Evolutionary conservation across 2,888 invertebrate species (phyloP), one percentile per base, ranked within the genome.

Genomic region (Drosophila koepferae): DNA sequence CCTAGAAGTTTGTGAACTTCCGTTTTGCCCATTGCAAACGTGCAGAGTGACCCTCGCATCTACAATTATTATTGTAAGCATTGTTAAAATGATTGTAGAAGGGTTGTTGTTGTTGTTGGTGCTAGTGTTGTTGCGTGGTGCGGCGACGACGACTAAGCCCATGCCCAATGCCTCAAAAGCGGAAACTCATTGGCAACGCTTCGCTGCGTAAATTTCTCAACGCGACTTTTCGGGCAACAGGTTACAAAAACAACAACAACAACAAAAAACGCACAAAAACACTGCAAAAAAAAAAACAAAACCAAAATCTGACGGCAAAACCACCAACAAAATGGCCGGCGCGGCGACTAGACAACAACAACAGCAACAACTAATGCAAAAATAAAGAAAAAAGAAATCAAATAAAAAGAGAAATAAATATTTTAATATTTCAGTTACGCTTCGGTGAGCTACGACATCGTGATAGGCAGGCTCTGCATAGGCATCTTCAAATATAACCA

Each of bases 151-250:
- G 72, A 82, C 81, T 87, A 85, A 87, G 85, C 86, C 80, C 77
- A 80, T 72, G 75, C 77, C 86, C 83, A 77, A 78, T 76, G 76
- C 77, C 81, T 79, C 75, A 79, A 82, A 87, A 90, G 85, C 91
- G 92, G 93, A 92, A 93, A 92, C 89, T 90, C 91, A 92, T 92
- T 91, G 90, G 92, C 83, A 91, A 92, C 92, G 92, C 92, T 92
- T 91, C 92, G 92, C 83, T 92, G 92, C 82, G 81, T 88, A 84
- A 82, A 86, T 90, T 86, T 88, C 75, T 79, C 74, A 65, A 76
- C 70, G 74, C 74, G 72, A 80, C 80, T 81, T 85, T 85, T 85
- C 71, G 78, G 82, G 79, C 85, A 87, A 85, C 85, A 85, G 82
- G 85, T 85, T 84, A 80, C 65, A 56, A 69, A 62, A 64, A 49